Percentiles rank a stretch among this genome's conserved stretches.
Evolutionary conservation across 2,797 vertebrate genomes (phyloP).

Genomic region (Novumbra hubbsi): DNA sequence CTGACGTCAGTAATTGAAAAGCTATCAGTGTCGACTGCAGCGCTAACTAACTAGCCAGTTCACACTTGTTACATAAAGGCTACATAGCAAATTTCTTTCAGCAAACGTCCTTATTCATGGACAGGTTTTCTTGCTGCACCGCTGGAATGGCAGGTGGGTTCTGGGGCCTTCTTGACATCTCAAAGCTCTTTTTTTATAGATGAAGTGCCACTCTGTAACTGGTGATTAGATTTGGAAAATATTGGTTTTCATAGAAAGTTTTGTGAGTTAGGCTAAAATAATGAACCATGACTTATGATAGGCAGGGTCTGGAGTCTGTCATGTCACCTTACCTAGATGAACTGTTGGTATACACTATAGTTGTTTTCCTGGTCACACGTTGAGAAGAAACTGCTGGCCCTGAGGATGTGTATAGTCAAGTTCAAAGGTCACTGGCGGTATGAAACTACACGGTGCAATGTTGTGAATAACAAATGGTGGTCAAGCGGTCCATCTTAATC

Average conservation of each 20-base stretch:
- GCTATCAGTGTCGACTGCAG: too few relatives aligned
- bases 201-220: not conserved
- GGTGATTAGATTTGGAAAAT: not conserved
- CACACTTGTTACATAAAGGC: too few relatives aligned
- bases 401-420: not conserved
- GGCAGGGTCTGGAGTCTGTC: not conserved
- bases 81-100: too few relatives aligned
- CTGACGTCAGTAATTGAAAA: too few relatives aligned
- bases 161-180: slow-evolving; percentile 22
- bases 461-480: not conserved
- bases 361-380: not conserved
- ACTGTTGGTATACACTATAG: not conserved
- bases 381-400: not conserved
- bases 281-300: not conserved
- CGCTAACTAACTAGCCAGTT: too few relatives aligned
- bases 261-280: not conserved
- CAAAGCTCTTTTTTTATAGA: not conserved
- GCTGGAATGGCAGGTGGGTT: not conserved
- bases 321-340: not conserved
- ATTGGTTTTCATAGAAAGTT: too few relatives aligned
- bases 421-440: not conserved
- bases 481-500: not conserved
- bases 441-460: slow-evolving; percentile 7
- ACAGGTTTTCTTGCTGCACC: too few relatives aligned
- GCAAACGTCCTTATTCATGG: too few relatives aligned